phyloP scores from a whole-genome alignment of 1,140 invertebrate species.

The Neoseiulus cucumeris region DNA sequence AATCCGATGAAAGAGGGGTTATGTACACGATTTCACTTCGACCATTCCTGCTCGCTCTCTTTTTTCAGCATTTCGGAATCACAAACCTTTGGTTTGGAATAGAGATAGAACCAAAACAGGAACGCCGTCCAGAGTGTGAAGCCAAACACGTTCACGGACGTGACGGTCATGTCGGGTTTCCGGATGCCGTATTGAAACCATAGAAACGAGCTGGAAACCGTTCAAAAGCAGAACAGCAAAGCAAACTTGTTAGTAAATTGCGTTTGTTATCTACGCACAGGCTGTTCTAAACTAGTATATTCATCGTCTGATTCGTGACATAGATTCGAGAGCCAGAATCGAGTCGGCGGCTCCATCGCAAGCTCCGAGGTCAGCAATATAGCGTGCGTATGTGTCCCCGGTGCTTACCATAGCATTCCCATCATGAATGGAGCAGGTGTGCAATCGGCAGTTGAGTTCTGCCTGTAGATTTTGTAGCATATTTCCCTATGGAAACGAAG shows the following conservation, averaged over 20 bases:
- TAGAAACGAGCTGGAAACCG: not conserved
- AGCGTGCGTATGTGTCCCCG: too few species aligned
- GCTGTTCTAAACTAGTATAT: too few species aligned
- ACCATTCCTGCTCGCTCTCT: too few species aligned
- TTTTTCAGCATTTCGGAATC: not conserved
- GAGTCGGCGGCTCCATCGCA: too few species aligned
- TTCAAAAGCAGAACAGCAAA: too few species aligned
- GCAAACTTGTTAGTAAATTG: too few species aligned
- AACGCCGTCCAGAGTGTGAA: not conserved
- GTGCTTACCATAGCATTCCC: constrained; percentile 1
- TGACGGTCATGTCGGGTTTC: not conserved
- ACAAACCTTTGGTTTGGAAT: not conserved
- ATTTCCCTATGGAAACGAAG: not conserved
- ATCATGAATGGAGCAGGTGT: constrained; percentile 6
- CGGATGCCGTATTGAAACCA: constrained; percentile 4
- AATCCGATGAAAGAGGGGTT: not conserved
- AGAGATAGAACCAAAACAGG: constrained; percentile 5
- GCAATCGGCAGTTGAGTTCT: not conserved
- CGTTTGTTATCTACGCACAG: too few species aligned
- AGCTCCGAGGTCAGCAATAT: too few species aligned
- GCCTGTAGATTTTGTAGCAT: not conserved
- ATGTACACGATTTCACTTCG: too few species aligned
- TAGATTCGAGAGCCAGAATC: too few species aligned
- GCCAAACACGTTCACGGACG: not conserved
- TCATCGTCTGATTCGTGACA: too few species aligned